Evolutionary conservation across 2,888 invertebrate species (phyloP).

Genomic region (Isotomurus palustris): DNA sequence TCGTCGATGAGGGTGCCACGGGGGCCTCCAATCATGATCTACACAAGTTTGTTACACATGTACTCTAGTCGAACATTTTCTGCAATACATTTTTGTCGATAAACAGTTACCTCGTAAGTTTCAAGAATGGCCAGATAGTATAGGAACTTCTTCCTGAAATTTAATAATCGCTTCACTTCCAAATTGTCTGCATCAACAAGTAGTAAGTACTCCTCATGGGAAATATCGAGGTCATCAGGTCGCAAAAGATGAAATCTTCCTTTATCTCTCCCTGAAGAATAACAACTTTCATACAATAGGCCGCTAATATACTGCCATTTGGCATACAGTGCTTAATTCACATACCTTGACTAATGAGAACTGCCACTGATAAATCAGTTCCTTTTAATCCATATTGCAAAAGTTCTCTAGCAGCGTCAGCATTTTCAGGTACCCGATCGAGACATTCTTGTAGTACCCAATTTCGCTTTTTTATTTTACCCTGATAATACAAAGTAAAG

Average conservation of each 20-base stretch:
- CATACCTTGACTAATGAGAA: conserved; percentile 53
- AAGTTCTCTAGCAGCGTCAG: conserved; percentile 66
- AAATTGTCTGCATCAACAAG: conserved; percentile 54
- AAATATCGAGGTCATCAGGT: conserved; percentile 42
- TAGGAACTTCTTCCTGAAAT: conserved; percentile 63
- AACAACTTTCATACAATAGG: not conserved
- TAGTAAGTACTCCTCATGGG: conserved; percentile 47
- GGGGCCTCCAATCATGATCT: conserved; percentile 56
- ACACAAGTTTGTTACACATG: conserved; percentile 3
- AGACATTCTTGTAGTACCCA: conserved; percentile 79
- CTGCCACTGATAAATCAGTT: conserved; percentile 62
- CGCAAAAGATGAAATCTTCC: conserved; percentile 45
- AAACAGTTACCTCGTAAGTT: conserved; percentile 60
- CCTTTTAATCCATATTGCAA: conserved; percentile 68
- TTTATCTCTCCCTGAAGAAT: conserved; percentile 36
- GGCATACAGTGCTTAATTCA: conserved; percentile 22
- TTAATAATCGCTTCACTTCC: conserved; percentile 63
- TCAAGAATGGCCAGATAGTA: conserved; percentile 65
- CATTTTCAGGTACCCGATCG: conserved; percentile 66
- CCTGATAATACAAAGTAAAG: too few species aligned
- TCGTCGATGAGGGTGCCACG: conserved; percentile 57
- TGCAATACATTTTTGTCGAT: not conserved
- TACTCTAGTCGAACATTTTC: not conserved
- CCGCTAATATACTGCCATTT: not conserved
- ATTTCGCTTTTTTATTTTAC: conserved; percentile 68